These are phyloP conservation scores for Hybognathus amarus DNA, from an alignment of 2,797 vertebrate species.

Conservation along the genomic window DNA sequence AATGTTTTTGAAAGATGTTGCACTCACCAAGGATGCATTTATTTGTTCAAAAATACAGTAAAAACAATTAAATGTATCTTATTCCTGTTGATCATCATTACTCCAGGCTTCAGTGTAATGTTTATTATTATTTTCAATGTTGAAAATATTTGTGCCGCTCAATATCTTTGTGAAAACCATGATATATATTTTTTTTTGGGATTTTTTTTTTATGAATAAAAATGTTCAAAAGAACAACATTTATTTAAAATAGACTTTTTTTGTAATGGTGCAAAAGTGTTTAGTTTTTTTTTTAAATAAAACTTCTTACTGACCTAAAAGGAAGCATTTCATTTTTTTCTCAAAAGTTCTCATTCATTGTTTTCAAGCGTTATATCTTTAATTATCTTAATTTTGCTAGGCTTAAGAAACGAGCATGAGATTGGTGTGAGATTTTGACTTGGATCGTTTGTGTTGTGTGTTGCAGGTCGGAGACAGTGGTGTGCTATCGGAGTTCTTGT, in stretches of 20 bases:
- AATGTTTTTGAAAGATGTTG: not conserved
- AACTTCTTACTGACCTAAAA: not conserved
- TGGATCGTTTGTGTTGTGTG: conserved; percentile 8
- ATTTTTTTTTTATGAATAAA: not conserved
- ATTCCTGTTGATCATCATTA: not conserved
- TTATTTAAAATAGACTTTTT: not conserved
- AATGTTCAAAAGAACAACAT: not conserved
- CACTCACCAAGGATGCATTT: not conserved
- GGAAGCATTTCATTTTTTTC: not conserved
- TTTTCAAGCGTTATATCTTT: not conserved
- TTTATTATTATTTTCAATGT: not conserved
- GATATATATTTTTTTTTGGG: not conserved
- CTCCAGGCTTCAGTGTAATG: not conserved
- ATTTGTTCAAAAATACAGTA: not conserved
- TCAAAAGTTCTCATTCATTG: not conserved
- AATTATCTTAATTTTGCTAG: not conserved
- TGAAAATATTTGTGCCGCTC: not conserved
- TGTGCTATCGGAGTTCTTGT: conserved; percentile 82
- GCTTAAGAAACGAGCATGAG: not conserved
- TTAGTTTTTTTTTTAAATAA: not conserved
- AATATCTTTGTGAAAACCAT: not conserved
- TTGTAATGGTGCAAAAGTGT: not conserved
- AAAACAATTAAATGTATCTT: not conserved
- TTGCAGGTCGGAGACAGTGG: conserved; percentile 84
- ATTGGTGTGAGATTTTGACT: not conserved